Evolutionary conservation across 2,797 vertebrate species (phyloP), one percentile per base, ranked within the genome.

Genomic region (Chaetodon trifasciatus): DNA sequence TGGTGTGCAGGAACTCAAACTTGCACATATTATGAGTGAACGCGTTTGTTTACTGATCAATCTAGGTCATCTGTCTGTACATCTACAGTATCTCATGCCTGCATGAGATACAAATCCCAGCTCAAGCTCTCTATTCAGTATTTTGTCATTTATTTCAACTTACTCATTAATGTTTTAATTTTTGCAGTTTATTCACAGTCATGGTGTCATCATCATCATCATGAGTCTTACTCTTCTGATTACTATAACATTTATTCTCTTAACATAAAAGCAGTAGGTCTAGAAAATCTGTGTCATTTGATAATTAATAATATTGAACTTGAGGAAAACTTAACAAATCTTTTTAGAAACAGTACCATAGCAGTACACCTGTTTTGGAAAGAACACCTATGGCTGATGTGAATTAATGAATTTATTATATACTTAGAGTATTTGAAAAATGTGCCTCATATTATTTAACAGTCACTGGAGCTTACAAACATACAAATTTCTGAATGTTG

Each of bases 41-140:
- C 35, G 21, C 53, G 67, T 84, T 70, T 88, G 75, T 88, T 85
- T 81, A 57, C 62, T 39, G 55, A 70, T 13, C 16, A 58, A 84
- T 84, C 44, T 88, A 83, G 70, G 82, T 91, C 87, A 87, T 83
- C 52, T 39, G 70, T 77, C 28, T 75, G 52, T 58, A 23, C 63
- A 46, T 68, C 55, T 46, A 50, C 52, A 64, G 58, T 58, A 53
- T 46, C 47, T 79, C 37, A 70, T 60, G 5, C 78, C 68, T 11
- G 2, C 39, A 67, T 0, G 17, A 37, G 44, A 60, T 42, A 42
- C 61, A 77, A 16, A 70, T 52, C 46, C 70, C 1, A 67, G 70
- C 52, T 67, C 9, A 16, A 61, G 8, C 42, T 44, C 2, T 35
- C 12, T 13, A 10, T 47, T 61, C 8, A 49, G 5, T 7, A 17